These are phyloP conservation scores for Octodon degus DNA, from an alignment of 2,113 vertebrate species.

Conservation along the genomic window DNA sequence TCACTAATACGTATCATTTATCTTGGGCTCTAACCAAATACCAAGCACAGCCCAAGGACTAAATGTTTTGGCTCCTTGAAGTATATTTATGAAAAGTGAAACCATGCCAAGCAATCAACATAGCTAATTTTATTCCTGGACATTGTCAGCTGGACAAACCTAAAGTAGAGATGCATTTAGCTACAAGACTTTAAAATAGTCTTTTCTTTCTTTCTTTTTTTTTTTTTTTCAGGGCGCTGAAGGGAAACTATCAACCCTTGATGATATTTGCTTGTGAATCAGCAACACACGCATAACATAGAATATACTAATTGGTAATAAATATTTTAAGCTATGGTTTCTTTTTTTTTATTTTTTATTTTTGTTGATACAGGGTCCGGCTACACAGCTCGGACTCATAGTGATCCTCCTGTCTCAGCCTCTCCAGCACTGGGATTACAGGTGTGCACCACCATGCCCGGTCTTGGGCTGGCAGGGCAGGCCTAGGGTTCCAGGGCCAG, in stretches of 20 bases:
- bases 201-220: slow-evolving; percentile 13
- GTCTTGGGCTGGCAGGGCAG: too few species aligned
- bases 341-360: too few species aligned
- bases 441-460: too few species aligned
- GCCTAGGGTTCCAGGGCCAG: too few species aligned
- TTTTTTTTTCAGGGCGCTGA: not conserved
- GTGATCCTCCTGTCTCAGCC: too few species aligned
- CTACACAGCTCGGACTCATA: too few species aligned
- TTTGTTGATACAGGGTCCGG: too few species aligned
- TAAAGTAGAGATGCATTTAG: not conserved
- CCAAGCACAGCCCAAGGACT: slow-evolving; percentile 1
- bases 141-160: not conserved
- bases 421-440: too few species aligned
- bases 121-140: not conserved
- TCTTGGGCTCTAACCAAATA: slow-evolving; percentile 12
- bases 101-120: not conserved
- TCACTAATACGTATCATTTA: slow-evolving; percentile 43
- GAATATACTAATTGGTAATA: not conserved
- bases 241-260: slow-evolving; percentile 11
- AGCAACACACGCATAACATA: not conserved
- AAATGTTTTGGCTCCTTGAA: slow-evolving; percentile 43
- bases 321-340: slow-evolving; percentile 13
- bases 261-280: not conserved
- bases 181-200: not conserved
- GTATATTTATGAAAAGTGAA: slow-evolving; percentile 44